Evolutionary conservation across 1,140 invertebrate species (phyloP).

Genomic region (Ostrea denselamellosa): DNA sequence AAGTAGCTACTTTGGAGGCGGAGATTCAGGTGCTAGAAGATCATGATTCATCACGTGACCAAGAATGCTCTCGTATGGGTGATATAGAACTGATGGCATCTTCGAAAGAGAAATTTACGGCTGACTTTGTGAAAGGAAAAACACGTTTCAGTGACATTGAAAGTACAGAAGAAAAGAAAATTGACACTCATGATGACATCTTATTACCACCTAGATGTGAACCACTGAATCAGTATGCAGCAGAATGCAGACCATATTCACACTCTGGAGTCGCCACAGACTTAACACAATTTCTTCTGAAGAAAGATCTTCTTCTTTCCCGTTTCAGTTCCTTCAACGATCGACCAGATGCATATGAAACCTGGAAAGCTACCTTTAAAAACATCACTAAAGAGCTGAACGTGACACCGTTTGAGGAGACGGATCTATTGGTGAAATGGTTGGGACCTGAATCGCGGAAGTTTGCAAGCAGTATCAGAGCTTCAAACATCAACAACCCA

Average conservation of each 20-base stretch:
- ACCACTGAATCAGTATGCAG: not conserved
- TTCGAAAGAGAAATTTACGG: not conserved
- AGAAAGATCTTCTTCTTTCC: conserved; percentile 50
- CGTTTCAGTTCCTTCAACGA: conserved; percentile 42
- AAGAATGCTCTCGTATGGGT: not conserved
- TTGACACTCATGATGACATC: not conserved
- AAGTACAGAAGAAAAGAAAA: not conserved
- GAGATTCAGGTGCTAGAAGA: not conserved
- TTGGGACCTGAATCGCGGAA: conserved; percentile 51
- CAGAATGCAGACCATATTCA: not conserved
- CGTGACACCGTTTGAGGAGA: conserved; percentile 36
- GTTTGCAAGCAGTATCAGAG: conserved; percentile 49
- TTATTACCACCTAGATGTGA: not conserved
- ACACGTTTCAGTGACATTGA: not conserved
- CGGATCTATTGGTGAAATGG: conserved; percentile 48
- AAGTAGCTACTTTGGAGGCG: not conserved
- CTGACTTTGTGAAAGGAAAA: not conserved
- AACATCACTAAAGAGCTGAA: conserved; percentile 39
- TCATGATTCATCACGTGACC: not conserved
- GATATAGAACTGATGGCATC: not conserved
- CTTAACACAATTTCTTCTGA: conserved; percentile 45
- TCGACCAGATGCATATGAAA: conserved; percentile 45
- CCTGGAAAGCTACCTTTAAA: conserved; percentile 48
- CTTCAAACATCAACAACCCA: conserved; percentile 38
- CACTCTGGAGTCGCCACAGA: not conserved